Evolutionary conservation across 1,140 invertebrate species (phyloP).

Genomic region (Lasioglossum baleicum): DNA sequence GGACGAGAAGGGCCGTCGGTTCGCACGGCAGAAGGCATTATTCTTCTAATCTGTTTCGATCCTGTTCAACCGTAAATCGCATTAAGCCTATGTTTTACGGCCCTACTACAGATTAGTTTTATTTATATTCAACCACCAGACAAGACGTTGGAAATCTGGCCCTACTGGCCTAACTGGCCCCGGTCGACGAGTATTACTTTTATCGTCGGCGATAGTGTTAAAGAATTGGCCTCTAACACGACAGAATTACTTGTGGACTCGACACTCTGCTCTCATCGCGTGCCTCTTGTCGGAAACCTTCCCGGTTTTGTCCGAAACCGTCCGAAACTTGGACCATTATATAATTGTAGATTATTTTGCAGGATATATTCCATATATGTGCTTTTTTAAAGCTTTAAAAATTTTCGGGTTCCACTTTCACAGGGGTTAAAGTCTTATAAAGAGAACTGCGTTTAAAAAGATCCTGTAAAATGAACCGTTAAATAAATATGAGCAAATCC

Average conservation of each 20-base stretch:
- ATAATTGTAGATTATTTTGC: no score
- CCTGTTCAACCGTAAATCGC: constrained; percentile 43
- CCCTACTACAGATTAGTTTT: constrained; percentile 45
- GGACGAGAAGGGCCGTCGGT: not conserved
- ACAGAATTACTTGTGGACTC: constrained; percentile 24
- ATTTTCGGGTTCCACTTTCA: no score
- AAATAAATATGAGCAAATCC: no score
- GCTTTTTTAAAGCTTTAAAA: no score
- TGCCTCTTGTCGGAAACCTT: not conserved
- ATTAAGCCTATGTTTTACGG: constrained; percentile 44
- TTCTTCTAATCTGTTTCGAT: constrained; percentile 49
- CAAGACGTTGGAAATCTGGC: constrained; percentile 10
- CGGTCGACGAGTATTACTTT: constrained; percentile 24
- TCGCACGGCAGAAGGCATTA: constrained; percentile 21
- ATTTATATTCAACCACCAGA: constrained; percentile 32
- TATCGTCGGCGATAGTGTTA: constrained; percentile 40
- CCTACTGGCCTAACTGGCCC: no score
- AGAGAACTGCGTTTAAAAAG: no score
- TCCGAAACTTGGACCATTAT: constrained; percentile 10
- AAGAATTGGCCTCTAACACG: constrained; percentile 38
- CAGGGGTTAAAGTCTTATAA: no score
- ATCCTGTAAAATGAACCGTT: no score
- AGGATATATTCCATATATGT: no score
- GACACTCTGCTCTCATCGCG: not conserved
- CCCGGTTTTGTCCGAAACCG: constrained; percentile 3